phyloP scores from a whole-genome alignment of 2,797 vertebrate genomes.

The Peromyscus nudipes region DNA sequence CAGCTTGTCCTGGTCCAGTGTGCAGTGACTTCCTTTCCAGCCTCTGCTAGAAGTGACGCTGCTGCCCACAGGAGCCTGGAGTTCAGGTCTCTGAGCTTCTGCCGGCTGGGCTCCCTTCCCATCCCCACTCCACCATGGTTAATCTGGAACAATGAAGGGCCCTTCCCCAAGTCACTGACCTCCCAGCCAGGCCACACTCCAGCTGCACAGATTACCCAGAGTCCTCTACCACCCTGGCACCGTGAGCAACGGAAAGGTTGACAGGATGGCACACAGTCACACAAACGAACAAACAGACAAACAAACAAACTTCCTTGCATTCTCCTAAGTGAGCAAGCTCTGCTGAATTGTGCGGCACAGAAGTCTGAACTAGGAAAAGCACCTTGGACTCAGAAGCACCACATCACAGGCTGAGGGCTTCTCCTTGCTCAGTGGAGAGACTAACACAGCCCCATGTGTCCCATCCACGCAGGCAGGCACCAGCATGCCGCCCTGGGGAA shows the following conservation, averaged over 20 bases:
- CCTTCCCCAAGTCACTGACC: not conserved
- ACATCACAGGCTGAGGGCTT: not conserved
- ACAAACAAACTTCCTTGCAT: not conserved
- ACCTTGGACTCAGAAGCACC: not conserved
- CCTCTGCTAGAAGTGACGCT: not conserved
- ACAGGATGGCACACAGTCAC: not conserved
- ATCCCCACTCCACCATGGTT: not conserved
- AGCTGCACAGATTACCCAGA: not conserved
- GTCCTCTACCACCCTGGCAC: not conserved
- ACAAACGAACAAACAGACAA: too few relatives aligned
- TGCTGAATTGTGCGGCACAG: not conserved
- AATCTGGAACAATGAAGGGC: not conserved
- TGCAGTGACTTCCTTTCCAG: not conserved
- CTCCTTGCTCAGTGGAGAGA: not conserved
- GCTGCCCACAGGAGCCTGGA: not conserved
- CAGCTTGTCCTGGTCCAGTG: not conserved
- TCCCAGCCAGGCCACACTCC: not conserved
- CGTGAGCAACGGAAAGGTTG: not conserved
- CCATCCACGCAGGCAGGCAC: too few relatives aligned
- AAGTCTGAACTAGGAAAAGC: not conserved
- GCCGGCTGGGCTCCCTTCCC: not conserved
- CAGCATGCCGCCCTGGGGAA: not conserved
- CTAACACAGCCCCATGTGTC: not conserved
- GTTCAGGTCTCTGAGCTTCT: not conserved
- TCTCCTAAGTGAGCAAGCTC: not conserved